Evolutionary conservation across 35 echinoderm and acorn worm genomes (phyloP).

Genomic region (Amphiura filiformis): DNA sequence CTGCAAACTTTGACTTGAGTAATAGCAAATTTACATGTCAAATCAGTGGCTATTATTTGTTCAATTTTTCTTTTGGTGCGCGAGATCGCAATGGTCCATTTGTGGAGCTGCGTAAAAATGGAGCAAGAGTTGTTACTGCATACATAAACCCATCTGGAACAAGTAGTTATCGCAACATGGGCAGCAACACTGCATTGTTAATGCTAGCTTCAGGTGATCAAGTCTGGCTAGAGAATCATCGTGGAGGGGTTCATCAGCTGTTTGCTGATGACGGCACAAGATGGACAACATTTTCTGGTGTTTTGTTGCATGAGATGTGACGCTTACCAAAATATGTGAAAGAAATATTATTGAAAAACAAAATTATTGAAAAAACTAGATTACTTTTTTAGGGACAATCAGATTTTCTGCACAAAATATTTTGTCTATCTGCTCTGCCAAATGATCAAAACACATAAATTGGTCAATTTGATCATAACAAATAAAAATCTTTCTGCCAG

Average conservation of each 20-base stretch:
- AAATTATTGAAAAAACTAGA: too few relatives aligned
- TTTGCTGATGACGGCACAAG: not conserved
- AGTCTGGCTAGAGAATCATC: not conserved
- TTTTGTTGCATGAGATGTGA: not conserved
- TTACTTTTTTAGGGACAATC: too few relatives aligned
- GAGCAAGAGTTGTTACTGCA: not conserved
- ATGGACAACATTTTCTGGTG: slow-evolving; percentile 5
- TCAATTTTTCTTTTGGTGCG: not conserved
- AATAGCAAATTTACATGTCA: not conserved
- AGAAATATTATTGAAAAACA: too few relatives aligned
- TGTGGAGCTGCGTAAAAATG: not conserved
- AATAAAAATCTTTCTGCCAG: too few relatives aligned
- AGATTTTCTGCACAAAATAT: too few relatives aligned
- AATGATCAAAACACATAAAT: too few relatives aligned
- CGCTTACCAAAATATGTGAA: too few relatives aligned
- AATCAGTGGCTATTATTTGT: not conserved
- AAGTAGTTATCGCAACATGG: not conserved
- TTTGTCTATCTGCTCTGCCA: too few relatives aligned
- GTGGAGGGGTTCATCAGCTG: not conserved
- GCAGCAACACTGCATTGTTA: not conserved
- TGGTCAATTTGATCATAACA: too few relatives aligned
- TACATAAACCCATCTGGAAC: not conserved
- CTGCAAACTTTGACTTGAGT: not conserved
- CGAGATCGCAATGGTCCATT: not conserved
- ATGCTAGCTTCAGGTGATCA: not conserved